Conservation (phyloP, 2,113 vertebrate genomes). For the Ahaetulla prasina region DNA sequence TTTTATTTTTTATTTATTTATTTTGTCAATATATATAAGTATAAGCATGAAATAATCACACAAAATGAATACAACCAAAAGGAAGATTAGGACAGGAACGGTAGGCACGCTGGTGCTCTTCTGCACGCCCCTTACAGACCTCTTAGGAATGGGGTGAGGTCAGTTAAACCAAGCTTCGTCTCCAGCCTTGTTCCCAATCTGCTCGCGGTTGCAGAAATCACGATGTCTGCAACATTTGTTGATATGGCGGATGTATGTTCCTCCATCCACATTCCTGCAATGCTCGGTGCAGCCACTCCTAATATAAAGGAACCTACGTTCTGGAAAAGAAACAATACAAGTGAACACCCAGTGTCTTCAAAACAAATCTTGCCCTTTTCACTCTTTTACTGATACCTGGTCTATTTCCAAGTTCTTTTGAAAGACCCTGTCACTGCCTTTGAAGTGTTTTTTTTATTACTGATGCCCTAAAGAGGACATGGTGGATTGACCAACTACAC, state of each 20-base stretch:
- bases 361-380: neutral
- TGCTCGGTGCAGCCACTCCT: neutral
- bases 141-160: too few species aligned
- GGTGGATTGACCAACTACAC: neutral
- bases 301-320: neutral
- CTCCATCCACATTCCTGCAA: neutral
- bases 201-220: neutral
- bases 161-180: neutral
- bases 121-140: too few species aligned
- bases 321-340: neutral
- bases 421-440: neutral
- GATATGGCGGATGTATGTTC: neutral
- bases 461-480: neutral
- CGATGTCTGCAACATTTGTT: neutral
- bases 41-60: too few species aligned
- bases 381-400: neutral
- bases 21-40: too few species aligned
- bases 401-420: too few species aligned
- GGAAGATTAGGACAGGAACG: too few species aligned
- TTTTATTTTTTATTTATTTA: too few species aligned
- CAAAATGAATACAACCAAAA: too few species aligned
- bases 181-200: neutral
- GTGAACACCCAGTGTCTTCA: neutral
- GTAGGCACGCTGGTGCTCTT: too few species aligned
- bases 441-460: neutral